These are phyloP conservation scores for Buathra laborator DNA, from an alignment of 2,888 invertebrate species.

Conservation along the genomic window DNA sequence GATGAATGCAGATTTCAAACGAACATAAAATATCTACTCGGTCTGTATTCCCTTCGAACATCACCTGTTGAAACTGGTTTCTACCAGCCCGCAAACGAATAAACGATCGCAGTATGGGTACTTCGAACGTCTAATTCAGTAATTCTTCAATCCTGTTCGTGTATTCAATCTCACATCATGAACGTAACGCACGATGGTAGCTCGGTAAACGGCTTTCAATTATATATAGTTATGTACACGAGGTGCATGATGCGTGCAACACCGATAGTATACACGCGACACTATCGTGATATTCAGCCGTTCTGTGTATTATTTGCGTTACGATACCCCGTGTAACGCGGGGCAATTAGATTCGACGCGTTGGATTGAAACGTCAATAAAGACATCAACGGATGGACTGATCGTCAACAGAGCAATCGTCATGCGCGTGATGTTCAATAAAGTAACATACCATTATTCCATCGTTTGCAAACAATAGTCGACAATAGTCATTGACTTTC, in stretches of 20 bases:
- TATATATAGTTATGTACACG: constrained; percentile 59
- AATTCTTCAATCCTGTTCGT: constrained; percentile 52
- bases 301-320: constrained; percentile 40
- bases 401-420: not conserved
- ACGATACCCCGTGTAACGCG: not conserved
- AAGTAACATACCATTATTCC: too few relatives aligned
- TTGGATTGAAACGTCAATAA: constrained; percentile 11
- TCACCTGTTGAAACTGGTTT: constrained; percentile 51
- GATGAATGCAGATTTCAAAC: constrained; percentile 29
- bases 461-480: too few relatives aligned
- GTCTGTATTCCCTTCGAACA: not conserved
- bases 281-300: constrained; percentile 37
- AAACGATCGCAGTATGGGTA: constrained; percentile 50
- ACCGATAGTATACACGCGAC: constrained; percentile 50
- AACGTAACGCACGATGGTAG: constrained; percentile 24
- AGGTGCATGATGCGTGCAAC: constrained; percentile 36
- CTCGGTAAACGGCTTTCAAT: constrained; percentile 60
- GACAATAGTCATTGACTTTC: too few relatives aligned
- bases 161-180: constrained; percentile 39
- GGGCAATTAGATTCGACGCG: not conserved
- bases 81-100: constrained; percentile 44
- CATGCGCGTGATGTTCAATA: too few relatives aligned
- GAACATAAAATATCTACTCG: constrained; percentile 24
- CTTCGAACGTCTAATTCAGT: constrained; percentile 57
- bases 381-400: not conserved